These are phyloP conservation scores for Oreochromis tanganicae DNA, from an alignment of 2,113 vertebrate species.

Conservation along the genomic window DNA sequence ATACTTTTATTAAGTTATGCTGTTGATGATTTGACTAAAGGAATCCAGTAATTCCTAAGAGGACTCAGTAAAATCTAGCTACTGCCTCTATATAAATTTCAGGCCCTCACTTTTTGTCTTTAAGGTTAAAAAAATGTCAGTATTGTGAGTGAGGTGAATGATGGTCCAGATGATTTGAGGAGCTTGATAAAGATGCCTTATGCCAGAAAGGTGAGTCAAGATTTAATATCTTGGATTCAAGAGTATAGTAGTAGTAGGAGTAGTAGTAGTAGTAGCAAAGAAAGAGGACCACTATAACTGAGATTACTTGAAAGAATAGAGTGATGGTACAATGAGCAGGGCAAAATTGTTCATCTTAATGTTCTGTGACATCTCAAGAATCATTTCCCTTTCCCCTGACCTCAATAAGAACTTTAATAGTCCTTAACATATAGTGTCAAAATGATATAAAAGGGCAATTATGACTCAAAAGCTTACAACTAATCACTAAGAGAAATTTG, in stretches of 20 bases:
- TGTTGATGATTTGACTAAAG: neutral
- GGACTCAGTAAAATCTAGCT: neutral
- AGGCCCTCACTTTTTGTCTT: neutral
- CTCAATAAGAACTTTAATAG: constrained; percentile 18
- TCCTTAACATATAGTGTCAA: constrained; percentile 1
- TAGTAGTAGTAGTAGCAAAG: neutral
- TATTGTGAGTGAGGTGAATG: constrained; percentile 7
- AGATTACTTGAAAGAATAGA: neutral
- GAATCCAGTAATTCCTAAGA: neutral
- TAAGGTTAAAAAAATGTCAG: constrained; percentile 1
- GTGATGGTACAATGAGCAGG: neutral
- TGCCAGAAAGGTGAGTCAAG: constrained; percentile 1
- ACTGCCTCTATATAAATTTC: constrained; percentile 10
- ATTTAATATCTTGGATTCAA: neutral
- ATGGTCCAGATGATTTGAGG: constrained; percentile 9
- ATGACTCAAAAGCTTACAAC: neutral
- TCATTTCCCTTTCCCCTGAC: constrained; percentile 15
- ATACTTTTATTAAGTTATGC: constrained; percentile 2
- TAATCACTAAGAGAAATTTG: neutral
- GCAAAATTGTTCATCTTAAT: constrained; percentile 5
- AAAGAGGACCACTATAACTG: neutral
- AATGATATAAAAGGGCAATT: constrained; percentile 30
- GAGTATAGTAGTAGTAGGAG: neutral
- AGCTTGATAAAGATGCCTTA: neutral
- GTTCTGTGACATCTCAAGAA: constrained; percentile 14